Evolutionary conservation across 2,888 invertebrate species (phyloP).

Genomic region (Cheilosia grossa): DNA sequence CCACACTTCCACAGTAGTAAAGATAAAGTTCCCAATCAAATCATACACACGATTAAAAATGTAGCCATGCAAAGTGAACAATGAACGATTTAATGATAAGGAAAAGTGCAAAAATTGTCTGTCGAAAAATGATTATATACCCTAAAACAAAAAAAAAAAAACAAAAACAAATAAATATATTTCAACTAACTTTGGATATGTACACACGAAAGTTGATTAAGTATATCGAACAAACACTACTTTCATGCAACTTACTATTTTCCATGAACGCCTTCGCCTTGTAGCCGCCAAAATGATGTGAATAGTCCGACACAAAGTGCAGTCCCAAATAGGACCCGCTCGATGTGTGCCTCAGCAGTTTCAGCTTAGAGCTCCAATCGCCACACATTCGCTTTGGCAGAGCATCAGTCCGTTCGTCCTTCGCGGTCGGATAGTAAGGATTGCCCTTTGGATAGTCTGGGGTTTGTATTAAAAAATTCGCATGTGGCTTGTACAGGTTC

Average conservation of each 20-base stretch:
- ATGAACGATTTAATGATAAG: conserved; percentile 25
- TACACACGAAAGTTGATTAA: conserved; percentile 1
- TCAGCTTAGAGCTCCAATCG: conserved; percentile 91
- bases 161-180: not conserved
- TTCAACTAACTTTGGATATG: conserved; percentile 3
- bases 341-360: conserved; percentile 88
- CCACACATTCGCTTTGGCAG: conserved; percentile 87
- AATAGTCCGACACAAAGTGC: conserved; percentile 90
- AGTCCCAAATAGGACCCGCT: conserved; percentile 86
- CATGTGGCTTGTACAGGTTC: conserved; percentile 78
- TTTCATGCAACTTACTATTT: conserved; percentile 86
- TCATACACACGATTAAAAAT: too few species aligned
- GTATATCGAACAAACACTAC: conserved; percentile 7
- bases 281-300: conserved; percentile 90
- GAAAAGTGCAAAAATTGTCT: conserved; percentile 35
- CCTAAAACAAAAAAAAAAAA: not conserved
- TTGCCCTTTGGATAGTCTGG: conserved; percentile 79
- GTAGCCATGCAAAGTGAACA: not conserved
- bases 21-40: too few species aligned
- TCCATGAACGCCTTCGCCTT: conserved; percentile 89
- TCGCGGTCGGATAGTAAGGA: conserved; percentile 76
- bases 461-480: conserved; percentile 79
- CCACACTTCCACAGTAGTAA: too few species aligned
- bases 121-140: not conserved
- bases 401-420: conserved; percentile 63